phyloP scores from a whole-genome alignment of 2,113 vertebrate species.

The Carettochelys insculpta region DNA sequence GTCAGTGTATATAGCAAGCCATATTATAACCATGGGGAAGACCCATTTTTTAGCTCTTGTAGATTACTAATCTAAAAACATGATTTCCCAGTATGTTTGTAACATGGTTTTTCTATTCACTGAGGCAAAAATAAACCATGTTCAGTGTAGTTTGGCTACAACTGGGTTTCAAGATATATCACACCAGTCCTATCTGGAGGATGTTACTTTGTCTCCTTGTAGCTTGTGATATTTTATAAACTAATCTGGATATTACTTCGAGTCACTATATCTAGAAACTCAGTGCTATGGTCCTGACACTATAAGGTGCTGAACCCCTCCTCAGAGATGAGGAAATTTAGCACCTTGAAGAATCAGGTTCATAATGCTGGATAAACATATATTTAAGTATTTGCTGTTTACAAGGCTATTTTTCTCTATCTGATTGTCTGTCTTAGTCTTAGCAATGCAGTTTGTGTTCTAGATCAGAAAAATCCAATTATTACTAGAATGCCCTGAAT shows the following conservation, averaged over 20 bases:
- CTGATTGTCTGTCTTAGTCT: not conserved
- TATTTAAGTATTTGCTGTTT: not conserved
- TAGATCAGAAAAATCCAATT: not conserved
- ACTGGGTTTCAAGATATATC: not conserved
- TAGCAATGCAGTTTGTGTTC: not conserved
- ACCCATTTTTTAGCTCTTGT: not conserved
- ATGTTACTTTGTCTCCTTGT: not conserved
- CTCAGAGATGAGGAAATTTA: not conserved
- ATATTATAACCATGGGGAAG: not conserved
- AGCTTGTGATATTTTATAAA: not conserved
- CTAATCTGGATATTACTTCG: not conserved
- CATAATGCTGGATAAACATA: not conserved
- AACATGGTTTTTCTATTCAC: not conserved
- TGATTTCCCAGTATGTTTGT: not conserved
- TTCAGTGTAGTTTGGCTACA: not conserved
- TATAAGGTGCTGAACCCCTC: not conserved
- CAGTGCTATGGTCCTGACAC: not conserved
- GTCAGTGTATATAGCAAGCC: not conserved
- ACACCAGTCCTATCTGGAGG: not conserved
- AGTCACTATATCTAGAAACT: not conserved
- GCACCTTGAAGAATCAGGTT: not conserved
- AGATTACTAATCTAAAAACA: not conserved
- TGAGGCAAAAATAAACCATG: not conserved
- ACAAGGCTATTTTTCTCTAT: not conserved
- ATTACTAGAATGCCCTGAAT: not conserved